phyloP scores from a whole-genome alignment of 1,140 invertebrate genomes.

The Dreissena rostriformis region DNA sequence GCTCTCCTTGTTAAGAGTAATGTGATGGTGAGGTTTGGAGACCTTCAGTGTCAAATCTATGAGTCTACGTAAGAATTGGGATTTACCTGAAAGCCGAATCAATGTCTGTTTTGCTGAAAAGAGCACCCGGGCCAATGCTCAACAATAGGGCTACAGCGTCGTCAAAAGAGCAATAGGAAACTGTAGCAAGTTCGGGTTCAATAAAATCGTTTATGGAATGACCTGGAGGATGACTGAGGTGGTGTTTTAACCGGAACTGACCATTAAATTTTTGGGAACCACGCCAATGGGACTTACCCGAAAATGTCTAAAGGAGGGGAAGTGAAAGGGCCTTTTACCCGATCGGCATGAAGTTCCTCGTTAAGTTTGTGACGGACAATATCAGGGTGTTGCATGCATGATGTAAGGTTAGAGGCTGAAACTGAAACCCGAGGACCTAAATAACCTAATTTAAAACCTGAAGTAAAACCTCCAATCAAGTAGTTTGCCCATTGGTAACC shows the following conservation, averaged over 20 bases:
- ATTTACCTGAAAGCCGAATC: conserved; percentile 32
- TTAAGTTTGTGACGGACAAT: neutral
- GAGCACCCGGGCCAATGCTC: neutral
- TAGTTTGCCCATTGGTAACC: neutral
- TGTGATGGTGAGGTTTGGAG: conserved; percentile 44
- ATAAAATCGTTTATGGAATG: conserved; percentile 39
- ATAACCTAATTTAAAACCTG: conserved; percentile 18
- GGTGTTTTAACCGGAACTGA: conserved; percentile 33
- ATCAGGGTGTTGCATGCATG: neutral
- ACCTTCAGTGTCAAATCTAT: conserved; percentile 46
- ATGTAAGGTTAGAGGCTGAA: conserved; percentile 18
- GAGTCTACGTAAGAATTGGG: conserved; percentile 54
- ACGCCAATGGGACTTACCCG: conserved; percentile 25
- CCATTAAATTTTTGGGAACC: conserved; percentile 20
- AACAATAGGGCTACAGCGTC: conserved; percentile 4
- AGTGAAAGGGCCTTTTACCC: conserved; percentile 14
- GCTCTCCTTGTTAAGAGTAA: conserved; percentile 37
- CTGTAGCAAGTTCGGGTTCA: conserved; percentile 8
- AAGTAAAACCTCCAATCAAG: conserved; percentile 25
- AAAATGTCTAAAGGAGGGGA: conserved; percentile 7
- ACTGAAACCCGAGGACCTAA: neutral
- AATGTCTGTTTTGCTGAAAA: conserved; percentile 24
- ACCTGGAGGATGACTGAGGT: conserved; percentile 18
- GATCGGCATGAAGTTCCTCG: neutral
- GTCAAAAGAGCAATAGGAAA: conserved; percentile 24